Percentiles rank a stretch among this genome's conserved stretches.
phyloP scores from a whole-genome alignment of 2,113 vertebrate species.

The Acanthochromis polyacanthus region DNA sequence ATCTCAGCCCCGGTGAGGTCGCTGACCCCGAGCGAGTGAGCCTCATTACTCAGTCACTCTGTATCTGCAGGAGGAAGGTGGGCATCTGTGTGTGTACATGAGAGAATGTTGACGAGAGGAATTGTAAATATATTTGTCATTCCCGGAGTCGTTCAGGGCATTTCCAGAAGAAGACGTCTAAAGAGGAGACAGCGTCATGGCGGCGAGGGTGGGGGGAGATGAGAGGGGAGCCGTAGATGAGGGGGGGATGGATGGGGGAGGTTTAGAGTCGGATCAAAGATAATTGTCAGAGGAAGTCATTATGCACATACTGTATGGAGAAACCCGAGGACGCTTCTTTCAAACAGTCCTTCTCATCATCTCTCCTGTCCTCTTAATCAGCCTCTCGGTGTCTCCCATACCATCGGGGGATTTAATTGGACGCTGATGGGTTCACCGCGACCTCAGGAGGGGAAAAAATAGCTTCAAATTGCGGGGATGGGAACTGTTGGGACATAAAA shows the following conservation, averaged over 20 bases:
- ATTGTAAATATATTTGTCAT: constrained; percentile 70
- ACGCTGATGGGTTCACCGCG: constrained; percentile 54
- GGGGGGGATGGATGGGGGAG: constrained; percentile 25
- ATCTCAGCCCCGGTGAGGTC: constrained; percentile 62
- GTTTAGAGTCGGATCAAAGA: constrained; percentile 68
- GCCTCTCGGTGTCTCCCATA: constrained; percentile 39
- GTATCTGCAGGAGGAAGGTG: constrained; percentile 44
- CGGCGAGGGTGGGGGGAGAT: constrained; percentile 50
- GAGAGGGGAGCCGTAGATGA: constrained; percentile 51
- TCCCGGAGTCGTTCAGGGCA: constrained; percentile 51
- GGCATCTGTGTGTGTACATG: constrained; percentile 17
- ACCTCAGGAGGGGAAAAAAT: constrained; percentile 33
- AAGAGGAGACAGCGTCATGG: constrained; percentile 43
- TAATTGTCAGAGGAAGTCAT: constrained; percentile 79
- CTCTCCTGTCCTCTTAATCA: constrained; percentile 56
- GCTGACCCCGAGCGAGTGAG: constrained; percentile 70
- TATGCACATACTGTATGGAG: constrained; percentile 69
- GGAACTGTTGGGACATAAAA: constrained; percentile 34
- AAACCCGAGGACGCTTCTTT: constrained; percentile 54
- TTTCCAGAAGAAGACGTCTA: constrained; percentile 35
- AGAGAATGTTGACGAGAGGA: constrained; percentile 22
- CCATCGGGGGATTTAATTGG: constrained; percentile 70
- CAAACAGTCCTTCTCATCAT: constrained; percentile 59
- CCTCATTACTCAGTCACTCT: constrained; percentile 80
- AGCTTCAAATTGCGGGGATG: neutral